Conservation (phyloP, 2,888 invertebrate genomes). For the Epinotia nisella region DNA sequence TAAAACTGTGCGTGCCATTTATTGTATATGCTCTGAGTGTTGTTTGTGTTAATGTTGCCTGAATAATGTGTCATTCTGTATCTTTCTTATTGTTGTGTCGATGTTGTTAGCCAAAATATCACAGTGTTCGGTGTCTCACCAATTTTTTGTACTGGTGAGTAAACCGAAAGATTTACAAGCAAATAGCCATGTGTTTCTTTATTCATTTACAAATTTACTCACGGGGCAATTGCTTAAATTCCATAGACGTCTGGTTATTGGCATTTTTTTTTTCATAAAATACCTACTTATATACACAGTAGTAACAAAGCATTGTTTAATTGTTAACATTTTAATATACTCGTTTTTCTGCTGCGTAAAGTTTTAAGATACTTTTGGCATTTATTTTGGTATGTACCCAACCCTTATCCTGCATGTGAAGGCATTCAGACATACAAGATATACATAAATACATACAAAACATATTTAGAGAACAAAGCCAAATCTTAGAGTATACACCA, state of each 20-base stretch:
- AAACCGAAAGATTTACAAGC: conserved; percentile 4
- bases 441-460: neutral
- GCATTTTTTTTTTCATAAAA: neutral
- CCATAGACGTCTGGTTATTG: neutral
- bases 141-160: conserved; percentile 33
- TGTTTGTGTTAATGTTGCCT: conserved; percentile 31
- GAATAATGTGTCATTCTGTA: conserved; percentile 33
- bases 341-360: neutral
- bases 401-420: neutral
- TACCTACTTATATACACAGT: too few species aligned
- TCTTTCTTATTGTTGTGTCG: conserved; percentile 41
- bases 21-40: conserved; percentile 29
- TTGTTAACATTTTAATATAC: neutral
- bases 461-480: neutral
- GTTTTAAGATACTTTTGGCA: neutral
- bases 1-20: conserved; percentile 14
- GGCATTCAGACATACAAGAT: neutral
- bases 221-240: neutral
- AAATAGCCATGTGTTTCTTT: neutral
- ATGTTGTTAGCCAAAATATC: conserved; percentile 42
- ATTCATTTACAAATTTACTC: neutral
- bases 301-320: neutral
- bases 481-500: neutral
- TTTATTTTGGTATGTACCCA: neutral
- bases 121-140: conserved; percentile 23